Base-by-base conservation (phyloP, 2,797 vertebrate species). In the Acomys russatus region DNA sequence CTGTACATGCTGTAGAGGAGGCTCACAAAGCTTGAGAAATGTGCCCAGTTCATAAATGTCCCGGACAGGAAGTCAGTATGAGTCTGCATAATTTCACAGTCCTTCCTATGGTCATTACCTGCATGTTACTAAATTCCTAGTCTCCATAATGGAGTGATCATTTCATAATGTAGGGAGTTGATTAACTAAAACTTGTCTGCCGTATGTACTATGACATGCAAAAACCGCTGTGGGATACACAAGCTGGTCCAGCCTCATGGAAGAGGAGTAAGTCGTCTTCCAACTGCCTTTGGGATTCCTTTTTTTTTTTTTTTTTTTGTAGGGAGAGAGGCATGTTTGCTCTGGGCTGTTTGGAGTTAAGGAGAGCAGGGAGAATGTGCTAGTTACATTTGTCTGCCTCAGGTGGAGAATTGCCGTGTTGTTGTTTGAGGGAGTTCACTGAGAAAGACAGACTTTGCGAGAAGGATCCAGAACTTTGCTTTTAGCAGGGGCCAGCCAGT, bases 391-490 rank as follows among this genome's bases (percentile, higher is more conserved):
- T 66, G 70, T 33, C 28, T 23, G 88, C n/a, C 63, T 85, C 83
- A n/a, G 71, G 64, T n/a, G 38, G 82, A 78, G 61, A 96, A 64
- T 54, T 33, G n/a, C 17, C 59, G 18, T 44, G n/a, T 33, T 68
- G 20, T 73, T n/a, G 2, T 96, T 68, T 66, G 38, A 14, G 68
- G 54, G 76, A 68, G 49, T 25, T 95, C 56, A 59, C 17, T 56
- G 22, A 22, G 9, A 85, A 92, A 91, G 70, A 64, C 73, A 61
- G 70, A 44, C 61, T 78, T 61, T 86, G 68, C 88, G 49, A 59
- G 77, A 44, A 96, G 93, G 83, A 30, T 63, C 49, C 1, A 76
- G 74, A 63, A 3, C n/a, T 95, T 95, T 80, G 79, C 49, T 70
- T 92, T 87, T 71, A 93, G 25, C 12, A 74, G 14, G 9, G 25